These are phyloP conservation scores for Hypselothyrea guttata DNA, from an alignment of 2,888 invertebrate species.

Conservation along the genomic window DNA sequence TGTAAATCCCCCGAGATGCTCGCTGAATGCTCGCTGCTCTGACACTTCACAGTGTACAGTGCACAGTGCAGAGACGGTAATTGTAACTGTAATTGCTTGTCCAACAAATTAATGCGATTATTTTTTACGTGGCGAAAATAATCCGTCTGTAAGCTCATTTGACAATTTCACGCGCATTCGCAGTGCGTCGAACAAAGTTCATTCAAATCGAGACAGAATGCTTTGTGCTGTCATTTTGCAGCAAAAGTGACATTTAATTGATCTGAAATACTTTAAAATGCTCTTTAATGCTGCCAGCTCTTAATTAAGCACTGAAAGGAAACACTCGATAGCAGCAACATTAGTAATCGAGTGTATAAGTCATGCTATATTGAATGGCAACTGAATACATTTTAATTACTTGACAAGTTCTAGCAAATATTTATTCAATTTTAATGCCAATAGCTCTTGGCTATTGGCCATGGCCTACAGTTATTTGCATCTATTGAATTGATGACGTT, in stretches of 20 bases:
- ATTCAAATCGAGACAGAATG: constrained; percentile 22
- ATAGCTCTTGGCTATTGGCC: too few relatives aligned
- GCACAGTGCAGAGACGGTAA: constrained; percentile 36
- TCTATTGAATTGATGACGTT: too few relatives aligned
- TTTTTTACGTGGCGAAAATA: constrained; percentile 66
- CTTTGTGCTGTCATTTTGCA: constrained; percentile 4
- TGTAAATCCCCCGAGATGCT: constrained; percentile 22
- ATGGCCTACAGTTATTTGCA: too few relatives aligned
- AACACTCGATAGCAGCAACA: too few relatives aligned
- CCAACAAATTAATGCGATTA: constrained; percentile 70
- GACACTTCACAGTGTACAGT: constrained; percentile 16
- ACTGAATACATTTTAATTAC: neutral
- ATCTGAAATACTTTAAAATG: constrained; percentile 32
- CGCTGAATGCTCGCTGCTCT: neutral
- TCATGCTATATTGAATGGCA: too few relatives aligned
- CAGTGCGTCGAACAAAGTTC: constrained; percentile 22
- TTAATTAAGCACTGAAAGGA: constrained; percentile 18
- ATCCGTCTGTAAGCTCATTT: constrained; percentile 65
- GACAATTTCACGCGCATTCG: constrained; percentile 60
- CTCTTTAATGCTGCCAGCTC: constrained; percentile 18
- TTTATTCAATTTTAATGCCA: neutral
- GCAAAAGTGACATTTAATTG: constrained; percentile 28
- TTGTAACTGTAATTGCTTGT: constrained; percentile 61
- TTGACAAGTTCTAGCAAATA: neutral
- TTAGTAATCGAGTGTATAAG: too few relatives aligned